Evolutionary conservation across 2,113 vertebrate genomes (phyloP).

Genomic region (Triplophysa rosa): DNA sequence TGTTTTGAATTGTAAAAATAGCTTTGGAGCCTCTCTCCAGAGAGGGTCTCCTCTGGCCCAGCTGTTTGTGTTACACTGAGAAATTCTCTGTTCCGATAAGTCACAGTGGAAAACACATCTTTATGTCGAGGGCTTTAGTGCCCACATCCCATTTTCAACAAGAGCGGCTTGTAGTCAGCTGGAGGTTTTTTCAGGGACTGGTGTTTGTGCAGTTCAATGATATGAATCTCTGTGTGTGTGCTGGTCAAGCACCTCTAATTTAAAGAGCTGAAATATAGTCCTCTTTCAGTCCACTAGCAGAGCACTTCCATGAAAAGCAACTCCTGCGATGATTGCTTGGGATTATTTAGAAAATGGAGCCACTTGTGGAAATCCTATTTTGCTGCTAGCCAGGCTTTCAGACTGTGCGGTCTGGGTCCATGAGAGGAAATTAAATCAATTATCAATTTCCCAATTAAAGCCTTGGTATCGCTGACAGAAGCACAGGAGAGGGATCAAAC

Average conservation of each 20-base stretch:
- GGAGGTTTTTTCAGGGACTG: constrained; percentile 14
- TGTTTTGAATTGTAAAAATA: no score
- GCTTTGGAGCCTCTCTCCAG: no score
- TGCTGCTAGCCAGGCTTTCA: constrained; percentile 28
- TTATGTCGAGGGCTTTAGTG: constrained; percentile 47
- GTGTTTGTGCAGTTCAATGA: constrained; percentile 26
- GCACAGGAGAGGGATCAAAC: neutral
- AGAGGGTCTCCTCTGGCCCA: no score
- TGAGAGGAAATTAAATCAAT: constrained; percentile 53
- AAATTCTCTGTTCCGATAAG: constrained; percentile 39
- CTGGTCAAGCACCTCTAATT: constrained; percentile 39
- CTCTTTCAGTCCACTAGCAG: constrained; percentile 25
- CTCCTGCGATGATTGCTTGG: constrained; percentile 36
- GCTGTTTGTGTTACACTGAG: neutral
- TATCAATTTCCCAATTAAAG: constrained; percentile 54
- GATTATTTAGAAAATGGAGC: constrained; percentile 58
- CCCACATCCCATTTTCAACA: constrained; percentile 21
- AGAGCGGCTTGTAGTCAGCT: constrained; percentile 19
- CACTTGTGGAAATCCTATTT: constrained; percentile 51
- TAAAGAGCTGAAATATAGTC: constrained; percentile 43
- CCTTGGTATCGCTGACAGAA: constrained; percentile 17
- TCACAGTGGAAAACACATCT: constrained; percentile 38
- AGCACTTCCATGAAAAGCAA: constrained; percentile 28
- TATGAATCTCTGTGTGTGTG: constrained; percentile 44
- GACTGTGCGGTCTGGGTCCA: constrained; percentile 3